These are phyloP conservation scores for Hippoglossus stenolepis DNA, from an alignment of 2,113 vertebrate genomes.

Conservation along the genomic window DNA sequence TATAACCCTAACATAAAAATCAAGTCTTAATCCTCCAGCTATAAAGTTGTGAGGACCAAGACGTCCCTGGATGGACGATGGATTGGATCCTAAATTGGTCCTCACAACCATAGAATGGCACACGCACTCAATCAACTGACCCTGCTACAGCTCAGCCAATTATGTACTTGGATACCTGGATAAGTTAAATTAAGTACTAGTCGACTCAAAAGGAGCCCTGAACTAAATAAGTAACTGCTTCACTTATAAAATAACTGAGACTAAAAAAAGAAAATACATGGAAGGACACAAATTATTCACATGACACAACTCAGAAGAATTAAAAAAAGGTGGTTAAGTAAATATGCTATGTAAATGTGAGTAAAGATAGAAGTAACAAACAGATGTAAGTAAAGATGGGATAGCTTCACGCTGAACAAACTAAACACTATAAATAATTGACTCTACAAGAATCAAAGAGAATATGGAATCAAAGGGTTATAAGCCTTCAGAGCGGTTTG, in stretches of 20 bases:
- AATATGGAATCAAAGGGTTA: slow-evolving; percentile 18
- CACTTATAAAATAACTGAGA: background rate
- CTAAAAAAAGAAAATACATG: slow-evolving; percentile 2
- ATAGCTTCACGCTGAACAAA: slow-evolving; percentile 11
- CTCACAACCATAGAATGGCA: background rate
- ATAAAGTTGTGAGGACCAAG: background rate
- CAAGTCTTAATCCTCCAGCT: background rate
- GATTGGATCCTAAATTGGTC: background rate
- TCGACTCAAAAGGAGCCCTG: slow-evolving; percentile 22
- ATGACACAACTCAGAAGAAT: background rate
- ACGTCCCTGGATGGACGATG: too few species aligned
- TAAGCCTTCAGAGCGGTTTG: background rate
- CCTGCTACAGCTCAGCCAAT: slow-evolving; percentile 58
- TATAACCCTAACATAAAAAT: background rate
- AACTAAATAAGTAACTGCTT: slow-evolving; percentile 25
- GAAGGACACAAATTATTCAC: background rate
- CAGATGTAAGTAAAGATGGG: background rate
- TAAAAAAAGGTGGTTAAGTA: background rate
- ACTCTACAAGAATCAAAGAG: slow-evolving; percentile 24
- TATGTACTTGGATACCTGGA: slow-evolving; percentile 58
- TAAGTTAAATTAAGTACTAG: slow-evolving; percentile 52
- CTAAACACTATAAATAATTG: slow-evolving; percentile 9
- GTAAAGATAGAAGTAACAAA: background rate
- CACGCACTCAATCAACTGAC: slow-evolving; percentile 14
- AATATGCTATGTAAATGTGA: background rate